A percentile compares a stretch with the other conserved stretches of the same genome.
These are phyloP conservation scores for Silurus meridionalis DNA, from an alignment of 2,113 vertebrate genomes.

Conservation along the genomic window DNA sequence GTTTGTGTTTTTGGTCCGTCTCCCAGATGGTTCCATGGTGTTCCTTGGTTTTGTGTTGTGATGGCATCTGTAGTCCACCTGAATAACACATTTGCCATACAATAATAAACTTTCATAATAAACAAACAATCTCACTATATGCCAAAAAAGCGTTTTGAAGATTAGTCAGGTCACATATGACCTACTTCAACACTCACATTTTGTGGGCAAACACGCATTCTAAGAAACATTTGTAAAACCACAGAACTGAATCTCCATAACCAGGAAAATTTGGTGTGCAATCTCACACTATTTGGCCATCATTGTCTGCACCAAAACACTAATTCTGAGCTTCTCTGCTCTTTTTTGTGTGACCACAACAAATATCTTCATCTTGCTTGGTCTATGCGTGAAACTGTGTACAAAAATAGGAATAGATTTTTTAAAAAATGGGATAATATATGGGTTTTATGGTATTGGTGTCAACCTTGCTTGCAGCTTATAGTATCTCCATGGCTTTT, in stretches of 20 bases:
- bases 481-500: too few species aligned
- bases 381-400: neutral
- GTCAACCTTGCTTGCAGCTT: too few species aligned
- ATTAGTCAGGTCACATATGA: too few species aligned
- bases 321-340: neutral
- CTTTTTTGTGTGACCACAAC: neutral
- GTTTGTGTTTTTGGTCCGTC: conserved; percentile 50
- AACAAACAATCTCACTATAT: neutral
- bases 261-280: neutral
- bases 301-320: neutral
- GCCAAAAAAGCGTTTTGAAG: too few species aligned
- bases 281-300: neutral
- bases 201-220: too few species aligned
- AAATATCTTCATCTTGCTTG: neutral
- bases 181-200: too few species aligned
- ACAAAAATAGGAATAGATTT: neutral
- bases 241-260: neutral
- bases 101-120: too few species aligned
- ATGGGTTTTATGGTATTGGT: too few species aligned
- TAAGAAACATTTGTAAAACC: neutral
- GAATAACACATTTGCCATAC: neutral
- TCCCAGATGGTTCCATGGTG: conserved; percentile 32
- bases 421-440: neutral
- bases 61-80: conserved; percentile 55
- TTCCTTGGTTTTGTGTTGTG: conserved; percentile 52